Evolutionary conservation across 2,888 invertebrate genomes (phyloP), one percentile per base, ranked within the genome.

Genomic region (Epiperipatus broadwayi): DNA sequence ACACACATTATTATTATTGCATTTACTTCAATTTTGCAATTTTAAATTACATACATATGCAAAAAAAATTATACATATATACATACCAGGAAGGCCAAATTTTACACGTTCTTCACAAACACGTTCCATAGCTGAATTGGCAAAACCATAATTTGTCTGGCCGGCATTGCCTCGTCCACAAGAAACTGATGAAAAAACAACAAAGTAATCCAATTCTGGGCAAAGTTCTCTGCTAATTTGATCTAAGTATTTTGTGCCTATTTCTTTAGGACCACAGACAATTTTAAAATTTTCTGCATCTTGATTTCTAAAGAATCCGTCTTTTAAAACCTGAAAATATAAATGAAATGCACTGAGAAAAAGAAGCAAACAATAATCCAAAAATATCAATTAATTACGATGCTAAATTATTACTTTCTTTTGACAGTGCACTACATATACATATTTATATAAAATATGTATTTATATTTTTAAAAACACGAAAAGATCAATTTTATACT

Each of bases 71-170:
- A n/a, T n/a, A n/a, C n/a, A n/a, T n/a, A n/a, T n/a, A n/a, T n/a
- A 31, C 33, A 53, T 52, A 39, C 69, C 93, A 19, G 89, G 87
- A 48, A 87, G 68, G 32, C 87, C 85, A 52, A 73, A 76, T 28
- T 67, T 69, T 61, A 75, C 78, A 40, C 89, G 72, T 43, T 69
- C 71, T 65, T 89, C 93, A 57, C 79, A 79, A 45, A 93, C 73
- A 45, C 95, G 72, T 64, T 95, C 95, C 93, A 95, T 95, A 31
- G 78, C 78, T 0, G 91, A 89, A 65, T 97, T 97, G 39, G 95
- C 91, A 50, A 83, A 70, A 39, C 93, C 95, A 58, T 97, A 97
- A 65, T 95, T 97, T 43, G 78, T 72, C 65, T 97, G 95, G 3
- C 95, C 95, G 36, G 79, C 73, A 64, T 95, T 93, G 44, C 95